These are phyloP conservation scores for Sycophaga agraensis DNA, from an alignment of 1,140 invertebrate species.

Conservation along the genomic window DNA sequence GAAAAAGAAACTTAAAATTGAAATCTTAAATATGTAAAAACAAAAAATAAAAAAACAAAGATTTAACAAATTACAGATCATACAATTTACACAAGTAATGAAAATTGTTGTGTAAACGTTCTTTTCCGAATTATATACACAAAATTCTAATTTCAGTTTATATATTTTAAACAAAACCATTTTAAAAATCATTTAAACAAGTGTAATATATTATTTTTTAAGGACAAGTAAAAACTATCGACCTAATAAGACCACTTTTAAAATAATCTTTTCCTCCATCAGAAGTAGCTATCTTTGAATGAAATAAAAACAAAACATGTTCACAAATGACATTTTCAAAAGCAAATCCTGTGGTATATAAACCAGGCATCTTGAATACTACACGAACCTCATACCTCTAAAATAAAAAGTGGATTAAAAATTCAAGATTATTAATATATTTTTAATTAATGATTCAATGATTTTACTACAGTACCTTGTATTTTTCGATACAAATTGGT, in stretches of 20 bases:
- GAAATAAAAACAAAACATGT: constrained; percentile 72
- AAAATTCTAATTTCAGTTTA: constrained; percentile 29
- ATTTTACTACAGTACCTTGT: constrained; percentile 57
- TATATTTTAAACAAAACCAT: constrained; percentile 25
- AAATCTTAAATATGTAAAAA: too few relatives aligned
- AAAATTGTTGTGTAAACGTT: constrained; percentile 17
- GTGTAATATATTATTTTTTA: constrained; percentile 28
- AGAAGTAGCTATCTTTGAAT: too few relatives aligned
- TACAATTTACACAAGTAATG: constrained; percentile 30
- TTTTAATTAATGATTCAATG: not conserved
- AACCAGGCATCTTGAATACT: constrained; percentile 76
- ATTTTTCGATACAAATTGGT: constrained; percentile 71
- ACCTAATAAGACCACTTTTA: constrained; percentile 72
- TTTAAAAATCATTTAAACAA: too few relatives aligned
- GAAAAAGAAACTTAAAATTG: too few relatives aligned
- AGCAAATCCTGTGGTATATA: constrained; percentile 74
- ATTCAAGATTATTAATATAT: not conserved
- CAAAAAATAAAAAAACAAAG: too few relatives aligned
- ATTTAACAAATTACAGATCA: constrained; percentile 7
- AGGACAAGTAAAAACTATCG: constrained; percentile 66
- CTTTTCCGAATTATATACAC: constrained; percentile 14
- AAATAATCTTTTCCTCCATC: constrained; percentile 63
- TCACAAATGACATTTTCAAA: constrained; percentile 64
- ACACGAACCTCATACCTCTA: constrained; percentile 77
- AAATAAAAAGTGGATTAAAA: not conserved